Conservation (phyloP, 2,113 vertebrate genomes). For the Ochotona curzoniae region DNA sequence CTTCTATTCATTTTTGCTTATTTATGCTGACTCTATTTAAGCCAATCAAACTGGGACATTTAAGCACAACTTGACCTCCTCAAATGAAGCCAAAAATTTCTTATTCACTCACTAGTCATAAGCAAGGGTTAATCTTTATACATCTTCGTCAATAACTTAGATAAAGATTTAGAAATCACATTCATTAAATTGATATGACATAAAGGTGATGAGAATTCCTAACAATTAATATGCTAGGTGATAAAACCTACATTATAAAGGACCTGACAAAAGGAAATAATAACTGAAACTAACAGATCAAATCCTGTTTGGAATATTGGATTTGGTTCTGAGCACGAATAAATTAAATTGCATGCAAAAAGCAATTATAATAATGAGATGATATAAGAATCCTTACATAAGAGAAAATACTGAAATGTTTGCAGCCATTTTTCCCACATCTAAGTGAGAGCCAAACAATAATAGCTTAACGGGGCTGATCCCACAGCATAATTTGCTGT, state of each 20-base stretch:
- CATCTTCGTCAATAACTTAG: not conserved
- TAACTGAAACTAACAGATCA: constrained; percentile 45
- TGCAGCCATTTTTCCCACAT: not conserved
- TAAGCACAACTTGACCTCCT: not conserved
- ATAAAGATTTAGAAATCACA: constrained; percentile 19
- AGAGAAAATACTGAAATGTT: constrained; percentile 2
- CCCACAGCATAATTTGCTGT: too few relatives aligned
- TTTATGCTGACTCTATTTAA: not conserved
- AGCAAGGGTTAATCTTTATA: not conserved
- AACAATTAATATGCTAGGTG: not conserved
- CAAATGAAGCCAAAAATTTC: not conserved
- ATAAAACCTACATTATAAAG: constrained; percentile 41
- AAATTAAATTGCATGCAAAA: not conserved
- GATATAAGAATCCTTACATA: not conserved
- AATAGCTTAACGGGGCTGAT: too few relatives aligned
- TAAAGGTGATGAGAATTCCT: constrained; percentile 15
- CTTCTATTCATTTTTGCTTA: not conserved
- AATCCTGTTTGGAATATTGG: constrained; percentile 26
- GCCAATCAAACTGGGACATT: not conserved
- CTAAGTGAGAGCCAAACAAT: not conserved
- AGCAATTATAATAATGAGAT: not conserved
- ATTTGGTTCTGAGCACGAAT: constrained; percentile 32
- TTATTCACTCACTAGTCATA: not conserved
- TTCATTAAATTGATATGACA: not conserved
- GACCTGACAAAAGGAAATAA: constrained; percentile 51